Evolutionary conservation across 2,888 invertebrate genomes (phyloP).

Genomic region (Aphidius colemani): DNA sequence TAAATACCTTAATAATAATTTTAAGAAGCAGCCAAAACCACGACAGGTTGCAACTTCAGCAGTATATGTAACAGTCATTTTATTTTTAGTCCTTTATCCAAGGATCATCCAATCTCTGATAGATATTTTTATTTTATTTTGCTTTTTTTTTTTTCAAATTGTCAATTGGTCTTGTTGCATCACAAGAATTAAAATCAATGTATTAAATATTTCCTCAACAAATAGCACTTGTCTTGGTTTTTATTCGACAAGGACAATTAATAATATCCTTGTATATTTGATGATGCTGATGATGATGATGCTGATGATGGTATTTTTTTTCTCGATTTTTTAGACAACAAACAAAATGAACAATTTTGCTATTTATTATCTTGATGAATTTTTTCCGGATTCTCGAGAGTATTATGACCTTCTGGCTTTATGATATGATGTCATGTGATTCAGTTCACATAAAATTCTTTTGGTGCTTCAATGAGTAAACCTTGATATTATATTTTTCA

Average conservation of each 20-base stretch:
- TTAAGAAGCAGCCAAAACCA: conserved; percentile 86
- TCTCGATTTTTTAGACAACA: too few relatives aligned
- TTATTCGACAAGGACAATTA: not conserved
- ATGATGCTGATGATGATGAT: not conserved
- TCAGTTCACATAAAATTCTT: conserved; percentile 1
- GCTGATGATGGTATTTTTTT: too few relatives aligned
- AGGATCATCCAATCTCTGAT: not conserved
- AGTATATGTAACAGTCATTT: conserved; percentile 86
- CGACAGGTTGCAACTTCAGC: conserved; percentile 84
- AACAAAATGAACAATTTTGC: conserved; percentile 10
- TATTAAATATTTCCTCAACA: too few relatives aligned
- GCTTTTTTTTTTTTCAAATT: conserved; percentile 5
- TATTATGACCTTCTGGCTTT: conserved; percentile 2
- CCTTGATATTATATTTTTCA: conserved; percentile 1
- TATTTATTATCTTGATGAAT: not conserved
- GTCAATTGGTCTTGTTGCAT: conserved; percentile 12
- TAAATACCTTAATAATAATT: conserved; percentile 77
- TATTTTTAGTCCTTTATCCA: conserved; percentile 18
- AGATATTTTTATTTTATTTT: not conserved
- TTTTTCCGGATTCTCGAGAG: conserved; percentile 1
- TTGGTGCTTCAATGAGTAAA: conserved; percentile 1
- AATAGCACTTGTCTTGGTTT: too few relatives aligned
- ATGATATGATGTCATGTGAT: conserved; percentile 5
- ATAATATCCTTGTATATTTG: too few relatives aligned
- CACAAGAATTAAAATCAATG: too few relatives aligned